Evolutionary conservation across 2,113 vertebrate genomes (phyloP), one percentile per base, ranked within the genome.

Genomic region (Poecile atricapillus): DNA sequence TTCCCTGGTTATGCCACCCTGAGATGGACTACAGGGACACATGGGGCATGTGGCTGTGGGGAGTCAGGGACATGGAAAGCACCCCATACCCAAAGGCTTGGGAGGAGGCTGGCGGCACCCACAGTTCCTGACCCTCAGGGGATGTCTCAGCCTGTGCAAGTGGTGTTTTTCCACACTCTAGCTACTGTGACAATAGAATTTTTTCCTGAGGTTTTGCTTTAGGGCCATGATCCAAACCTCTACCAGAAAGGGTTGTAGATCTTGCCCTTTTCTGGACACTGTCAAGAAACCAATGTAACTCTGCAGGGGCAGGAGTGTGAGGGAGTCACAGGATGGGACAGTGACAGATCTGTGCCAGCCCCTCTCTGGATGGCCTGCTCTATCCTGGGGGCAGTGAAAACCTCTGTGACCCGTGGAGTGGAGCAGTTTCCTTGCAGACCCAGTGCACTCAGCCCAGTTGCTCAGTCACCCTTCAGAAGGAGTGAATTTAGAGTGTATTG

Each of bases 401-500:
- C 53, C 70, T 9, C 62, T 73, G 37, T 86, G 83, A 31, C 6
- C 43, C 22, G 27, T 5, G 53, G 56, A 33, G 25, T 27, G 62
- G 56, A 65, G 70, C 50, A 44, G 37, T 30, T 87, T 53, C 80
- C 41, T 60, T 53, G 44, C 68, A 86, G 58, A n/a, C n/a, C 64
- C 69, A n/a, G 39, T 1, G 52, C 49, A 11, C 31, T n/a, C 60
- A 63, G 47, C 67, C 70, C 53, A 56, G 81, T 11, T 0, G 0
- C 69, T 55, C 71, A 15, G 39, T 15, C 68, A 43, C 83, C 47
- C 39, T 88, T 44, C 55, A 67, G 53, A 21, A 83, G 76, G 75
- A 71, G 78, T 41, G 55, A 58, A 67, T 95, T 87, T 21, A 37
- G 35, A 9, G 11, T 27, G n/a, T 4, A 3, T 5, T 50, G 85